These are phyloP conservation scores for Sycobia sp. DNA, from an alignment of 1,140 invertebrate genomes.

Conservation along the genomic window DNA sequence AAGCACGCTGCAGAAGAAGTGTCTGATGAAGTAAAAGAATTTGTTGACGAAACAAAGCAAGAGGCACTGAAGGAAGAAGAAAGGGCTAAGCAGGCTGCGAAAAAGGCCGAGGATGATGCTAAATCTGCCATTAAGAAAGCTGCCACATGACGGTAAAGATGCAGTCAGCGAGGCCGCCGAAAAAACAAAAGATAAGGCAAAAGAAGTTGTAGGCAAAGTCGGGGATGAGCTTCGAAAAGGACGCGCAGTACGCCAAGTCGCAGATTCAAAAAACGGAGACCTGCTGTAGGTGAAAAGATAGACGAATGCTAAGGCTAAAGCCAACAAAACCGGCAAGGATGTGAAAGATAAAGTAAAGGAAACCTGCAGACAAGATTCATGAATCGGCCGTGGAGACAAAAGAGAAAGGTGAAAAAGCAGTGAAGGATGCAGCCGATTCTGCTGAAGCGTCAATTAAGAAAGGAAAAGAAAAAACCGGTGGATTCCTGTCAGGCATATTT, in stretches of 20 bases:
- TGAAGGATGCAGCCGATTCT: constrained; percentile 21
- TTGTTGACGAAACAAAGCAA: constrained; percentile 42
- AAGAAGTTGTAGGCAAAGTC: constrained; percentile 23
- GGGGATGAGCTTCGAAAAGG: background rate
- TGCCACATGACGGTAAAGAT: too few species aligned
- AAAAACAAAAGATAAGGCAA: constrained; percentile 9
- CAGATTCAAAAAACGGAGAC: constrained; percentile 34
- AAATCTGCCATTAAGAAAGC: background rate
- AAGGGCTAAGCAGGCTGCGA: background rate
- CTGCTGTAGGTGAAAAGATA: background rate
- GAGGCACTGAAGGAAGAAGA: constrained; percentile 33
- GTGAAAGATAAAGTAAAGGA: constrained; percentile 28
- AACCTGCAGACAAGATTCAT: background rate
- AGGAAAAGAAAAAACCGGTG: constrained; percentile 43
- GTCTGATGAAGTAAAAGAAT: constrained; percentile 44
- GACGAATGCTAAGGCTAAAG: background rate
- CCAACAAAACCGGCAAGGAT: background rate
- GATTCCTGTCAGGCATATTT: constrained; percentile 17
- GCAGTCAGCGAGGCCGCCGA: background rate
- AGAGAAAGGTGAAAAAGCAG: background rate
- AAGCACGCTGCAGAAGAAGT: constrained; percentile 19
- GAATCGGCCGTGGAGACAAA: background rate
- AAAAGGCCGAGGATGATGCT: background rate
- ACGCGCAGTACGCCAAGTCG: too few species aligned
- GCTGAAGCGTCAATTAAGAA: constrained; percentile 34